Conservation (phyloP, 2,888 invertebrate genomes). For the Epinotia bilunana region DNA sequence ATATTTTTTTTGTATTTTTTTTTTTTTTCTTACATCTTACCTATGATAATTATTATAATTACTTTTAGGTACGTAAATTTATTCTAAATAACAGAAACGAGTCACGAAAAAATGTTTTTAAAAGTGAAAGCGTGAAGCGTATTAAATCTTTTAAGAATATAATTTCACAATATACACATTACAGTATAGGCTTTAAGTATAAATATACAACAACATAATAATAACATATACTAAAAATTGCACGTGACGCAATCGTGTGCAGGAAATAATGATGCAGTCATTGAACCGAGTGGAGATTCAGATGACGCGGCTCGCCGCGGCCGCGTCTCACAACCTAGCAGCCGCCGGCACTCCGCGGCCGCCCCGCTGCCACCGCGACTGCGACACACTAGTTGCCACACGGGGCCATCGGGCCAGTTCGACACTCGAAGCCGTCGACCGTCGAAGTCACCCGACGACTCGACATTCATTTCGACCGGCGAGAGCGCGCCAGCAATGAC, state of each 20-base stretch:
- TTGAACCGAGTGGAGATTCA: slow-evolving; percentile 83
- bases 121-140: slow-evolving; percentile 84
- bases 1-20: slow-evolving; percentile 61
- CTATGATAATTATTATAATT: slow-evolving; percentile 83
- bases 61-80: slow-evolving; percentile 84
- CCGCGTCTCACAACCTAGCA: slow-evolving; percentile 76
- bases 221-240: slow-evolving; percentile 83
- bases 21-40: slow-evolving; percentile 61
- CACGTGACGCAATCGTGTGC: slow-evolving; percentile 82
- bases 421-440: neutral
- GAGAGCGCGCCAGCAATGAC: neutral
- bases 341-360: slow-evolving; percentile 44
- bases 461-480: no score
- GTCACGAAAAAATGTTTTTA: slow-evolving; percentile 79
- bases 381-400: no score
- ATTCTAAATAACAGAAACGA: slow-evolving; percentile 84
- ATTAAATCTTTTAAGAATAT: slow-evolving; percentile 82
- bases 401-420: neutral
- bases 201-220: slow-evolving; percentile 84
- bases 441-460: neutral
- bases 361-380: neutral
- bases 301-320: slow-evolving; percentile 56
- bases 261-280: slow-evolving; percentile 80
- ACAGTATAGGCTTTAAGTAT: slow-evolving; percentile 80
- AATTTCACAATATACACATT: slow-evolving; percentile 83